Conservation (phyloP, 2,797 vertebrate species). For the Sebastiscus tertius region DNA sequence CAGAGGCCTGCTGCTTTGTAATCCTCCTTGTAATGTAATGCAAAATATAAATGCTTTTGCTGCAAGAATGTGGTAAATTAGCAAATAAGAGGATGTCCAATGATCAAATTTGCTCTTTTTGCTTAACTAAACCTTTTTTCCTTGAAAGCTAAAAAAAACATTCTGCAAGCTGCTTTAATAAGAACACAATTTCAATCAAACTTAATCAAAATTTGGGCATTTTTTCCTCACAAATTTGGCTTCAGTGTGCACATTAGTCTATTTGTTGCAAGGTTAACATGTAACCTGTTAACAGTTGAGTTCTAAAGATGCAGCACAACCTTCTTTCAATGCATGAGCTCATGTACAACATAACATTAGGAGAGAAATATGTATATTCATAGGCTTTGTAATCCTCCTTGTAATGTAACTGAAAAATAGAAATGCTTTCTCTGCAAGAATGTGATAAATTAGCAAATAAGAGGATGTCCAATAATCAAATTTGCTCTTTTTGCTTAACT, state of each 20-base stretch:
- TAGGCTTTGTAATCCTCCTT: neutral
- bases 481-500: neutral
- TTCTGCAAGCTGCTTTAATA: neutral
- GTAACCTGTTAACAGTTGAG: conserved; percentile 4
- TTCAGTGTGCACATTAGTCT: neutral
- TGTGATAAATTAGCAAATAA: neutral
- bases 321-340: conserved; percentile 28
- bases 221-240: neutral
- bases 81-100: neutral
- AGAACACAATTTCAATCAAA: neutral
- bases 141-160: neutral
- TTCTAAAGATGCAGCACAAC: conserved; percentile 24
- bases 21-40: neutral
- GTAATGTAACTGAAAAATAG: neutral
- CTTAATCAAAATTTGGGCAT: neutral
- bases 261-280: conserved; percentile 35
- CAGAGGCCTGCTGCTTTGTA: neutral
- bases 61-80: neutral
- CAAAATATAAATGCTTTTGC: neutral
- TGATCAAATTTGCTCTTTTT: neutral
- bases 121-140: neutral
- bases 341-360: conserved; percentile 33
- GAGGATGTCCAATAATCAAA: neutral
- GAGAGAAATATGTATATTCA: too few relatives aligned
- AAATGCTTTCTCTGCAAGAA: neutral